These are phyloP conservation scores for Zonotrichia albicollis DNA, from an alignment of 2,797 vertebrate species.

Conservation along the genomic window DNA sequence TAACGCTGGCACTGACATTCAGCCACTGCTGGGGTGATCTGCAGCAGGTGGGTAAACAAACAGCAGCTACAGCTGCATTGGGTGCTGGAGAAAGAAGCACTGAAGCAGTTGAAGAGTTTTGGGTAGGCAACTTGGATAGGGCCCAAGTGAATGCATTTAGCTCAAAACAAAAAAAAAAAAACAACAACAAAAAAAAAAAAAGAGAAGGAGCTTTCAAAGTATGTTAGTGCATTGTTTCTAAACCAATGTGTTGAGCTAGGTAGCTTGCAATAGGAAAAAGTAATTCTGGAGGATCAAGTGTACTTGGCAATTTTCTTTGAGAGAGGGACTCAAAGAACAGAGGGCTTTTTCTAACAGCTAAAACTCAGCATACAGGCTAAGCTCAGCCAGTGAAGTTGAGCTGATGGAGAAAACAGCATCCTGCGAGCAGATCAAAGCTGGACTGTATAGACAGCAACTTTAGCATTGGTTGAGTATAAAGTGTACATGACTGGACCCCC, in stretches of 20 bases:
- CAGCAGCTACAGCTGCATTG: not conserved
- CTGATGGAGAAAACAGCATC: not conserved
- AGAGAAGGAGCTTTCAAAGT: not conserved
- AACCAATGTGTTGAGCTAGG: not conserved
- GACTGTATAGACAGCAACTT: not conserved
- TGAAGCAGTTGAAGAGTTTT: not conserved
- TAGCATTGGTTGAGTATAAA: not conserved
- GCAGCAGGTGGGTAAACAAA: not conserved
- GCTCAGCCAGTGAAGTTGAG: not conserved
- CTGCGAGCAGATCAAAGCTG: not conserved
- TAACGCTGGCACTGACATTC: not conserved
- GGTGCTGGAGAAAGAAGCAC: not conserved
- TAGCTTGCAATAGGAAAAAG: not conserved
- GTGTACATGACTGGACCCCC: not conserved
- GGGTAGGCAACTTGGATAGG: not conserved
- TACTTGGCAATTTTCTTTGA: not conserved
- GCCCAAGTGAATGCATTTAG: not conserved
- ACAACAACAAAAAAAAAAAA: not conserved
- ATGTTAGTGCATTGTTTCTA: not conserved
- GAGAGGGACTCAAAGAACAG: not conserved
- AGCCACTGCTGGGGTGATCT: not conserved
- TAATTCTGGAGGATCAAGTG: conserved; percentile 1
- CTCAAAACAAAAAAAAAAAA: not conserved
- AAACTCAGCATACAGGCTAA: not conserved
- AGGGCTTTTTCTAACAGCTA: not conserved